Conservation (phyloP, 2,113 vertebrate species). For the Apodemus sylvaticus region DNA sequence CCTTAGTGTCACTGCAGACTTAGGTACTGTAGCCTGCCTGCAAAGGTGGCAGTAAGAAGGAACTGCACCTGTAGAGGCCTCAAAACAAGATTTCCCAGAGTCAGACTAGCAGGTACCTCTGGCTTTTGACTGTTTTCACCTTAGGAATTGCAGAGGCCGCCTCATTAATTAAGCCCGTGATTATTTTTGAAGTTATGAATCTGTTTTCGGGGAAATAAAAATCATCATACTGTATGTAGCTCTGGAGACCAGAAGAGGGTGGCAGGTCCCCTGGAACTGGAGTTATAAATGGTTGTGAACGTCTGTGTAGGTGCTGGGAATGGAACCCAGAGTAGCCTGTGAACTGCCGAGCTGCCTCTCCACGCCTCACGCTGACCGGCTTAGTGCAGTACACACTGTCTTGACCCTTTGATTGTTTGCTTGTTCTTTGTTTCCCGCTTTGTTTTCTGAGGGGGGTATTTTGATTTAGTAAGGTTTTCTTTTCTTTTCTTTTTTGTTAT, state of each 20-base stretch:
- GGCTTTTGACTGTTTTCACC: background rate
- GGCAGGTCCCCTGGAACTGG: background rate
- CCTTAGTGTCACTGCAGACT: background rate
- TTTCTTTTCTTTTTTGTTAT: too few species aligned
- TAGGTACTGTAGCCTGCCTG: background rate
- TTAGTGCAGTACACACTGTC: background rate
- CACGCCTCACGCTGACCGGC: background rate
- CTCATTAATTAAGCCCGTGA: background rate
- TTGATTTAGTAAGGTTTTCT: too few species aligned
- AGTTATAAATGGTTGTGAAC: too few species aligned
- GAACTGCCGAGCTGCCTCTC: too few species aligned
- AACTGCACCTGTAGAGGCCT: background rate
- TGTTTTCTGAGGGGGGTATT: background rate
- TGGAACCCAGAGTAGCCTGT: too few species aligned
- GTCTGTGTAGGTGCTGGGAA: too few species aligned
- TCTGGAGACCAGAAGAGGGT: background rate
- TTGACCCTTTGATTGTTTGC: background rate
- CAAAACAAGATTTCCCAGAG: rapidly evolving
- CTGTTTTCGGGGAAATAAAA: background rate
- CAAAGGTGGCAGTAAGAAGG: background rate
- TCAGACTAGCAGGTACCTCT: background rate
- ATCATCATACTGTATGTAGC: background rate
- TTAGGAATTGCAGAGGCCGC: background rate
- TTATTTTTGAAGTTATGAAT: slow-evolving; percentile 1
- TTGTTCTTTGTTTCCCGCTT: background rate